Evolutionary conservation across 2,113 vertebrate genomes (phyloP).

Genomic region (Clupea harengus): DNA sequence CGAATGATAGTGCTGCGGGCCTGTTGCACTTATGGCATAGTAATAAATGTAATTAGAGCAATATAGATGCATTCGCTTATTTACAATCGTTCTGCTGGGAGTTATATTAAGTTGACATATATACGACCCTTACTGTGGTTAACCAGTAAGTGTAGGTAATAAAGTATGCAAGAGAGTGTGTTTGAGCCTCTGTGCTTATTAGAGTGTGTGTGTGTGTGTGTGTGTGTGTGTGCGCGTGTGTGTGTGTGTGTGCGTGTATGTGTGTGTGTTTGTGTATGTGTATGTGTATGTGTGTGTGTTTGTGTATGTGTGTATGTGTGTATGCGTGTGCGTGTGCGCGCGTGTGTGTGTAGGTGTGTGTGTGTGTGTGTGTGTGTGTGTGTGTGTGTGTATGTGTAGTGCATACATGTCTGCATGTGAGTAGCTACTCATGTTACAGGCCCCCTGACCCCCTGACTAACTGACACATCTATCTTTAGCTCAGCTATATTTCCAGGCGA

Average conservation of each 20-base stretch:
- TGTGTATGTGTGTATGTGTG: neutral
- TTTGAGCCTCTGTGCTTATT: neutral
- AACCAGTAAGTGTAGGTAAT: neutral
- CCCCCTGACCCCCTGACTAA: conserved; percentile 36
- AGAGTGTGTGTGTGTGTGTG: neutral
- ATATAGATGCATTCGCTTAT: neutral
- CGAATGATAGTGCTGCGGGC: neutral
- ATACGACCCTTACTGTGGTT: neutral
- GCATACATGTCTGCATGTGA: neutral
- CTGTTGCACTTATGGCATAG: neutral
- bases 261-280: neutral
- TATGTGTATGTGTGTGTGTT: neutral
- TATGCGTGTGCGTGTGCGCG: neutral
- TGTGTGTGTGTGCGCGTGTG: neutral
- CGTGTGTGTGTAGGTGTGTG: too few relatives aligned
- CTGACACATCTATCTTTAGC: conserved; percentile 71
- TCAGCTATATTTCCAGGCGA: conserved; percentile 66
- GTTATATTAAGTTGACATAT: neutral
- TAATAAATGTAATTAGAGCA: neutral
- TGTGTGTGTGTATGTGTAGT: neutral
- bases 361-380: neutral
- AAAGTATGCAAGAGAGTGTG: neutral
- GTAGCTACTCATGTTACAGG: neutral
- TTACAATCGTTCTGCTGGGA: neutral
- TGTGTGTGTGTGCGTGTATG: neutral